Evolutionary conservation across 2,888 invertebrate genomes (phyloP), one percentile per base, ranked within the genome.

Genomic region (Drosophila prostipennis): DNA sequence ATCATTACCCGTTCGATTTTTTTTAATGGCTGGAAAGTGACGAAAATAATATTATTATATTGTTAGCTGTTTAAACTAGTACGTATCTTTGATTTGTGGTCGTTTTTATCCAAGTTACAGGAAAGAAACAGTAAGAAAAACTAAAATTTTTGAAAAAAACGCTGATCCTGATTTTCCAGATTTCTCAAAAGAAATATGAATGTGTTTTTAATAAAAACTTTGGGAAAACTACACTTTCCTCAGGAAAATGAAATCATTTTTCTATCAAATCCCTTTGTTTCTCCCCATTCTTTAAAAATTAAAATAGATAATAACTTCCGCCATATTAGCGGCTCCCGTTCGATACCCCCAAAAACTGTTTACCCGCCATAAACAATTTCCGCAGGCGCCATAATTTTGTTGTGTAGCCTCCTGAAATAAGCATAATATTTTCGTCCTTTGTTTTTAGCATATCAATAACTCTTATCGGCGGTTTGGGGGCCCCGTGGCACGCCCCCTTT

Each of bases 281-380:
- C 37, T n/a, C 5, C 29, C 29, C 37, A 40, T 40, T 1, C 42
- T 6, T 5, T 2, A 11, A 19, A 42, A 34, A 34, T 5, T 6
- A 1, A 34, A 11, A 19, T n/a, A 19, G 2, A 19, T 13, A 16
- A 32, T 46, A 46, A 46, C 46, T 16, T 46, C 42, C 54, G 36
- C 51, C 45, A 59, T 59, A 37, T 67, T 76, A 65, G 37, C 14
- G n/a, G 26, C n/a, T 13, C 29, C 48, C 59, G 42, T 78, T 78
- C 69, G 70, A 72, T 69, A 57, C 56, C 34, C 13, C 19, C 5
- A 10, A 23, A 23, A 81, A 78, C 72, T 84, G 85, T 85, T 85
- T 87, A 85, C 63, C 48, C 43, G 49, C 58, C 57, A 69, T 89
- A 89, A 85, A 85, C 85, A 85, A 89, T 85, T 78, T 65, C 14